Evolutionary conservation across 2,113 vertebrate genomes (phyloP), one percentile per base, ranked within the genome.

Genomic region (Megaptera novaeangliae): DNA sequence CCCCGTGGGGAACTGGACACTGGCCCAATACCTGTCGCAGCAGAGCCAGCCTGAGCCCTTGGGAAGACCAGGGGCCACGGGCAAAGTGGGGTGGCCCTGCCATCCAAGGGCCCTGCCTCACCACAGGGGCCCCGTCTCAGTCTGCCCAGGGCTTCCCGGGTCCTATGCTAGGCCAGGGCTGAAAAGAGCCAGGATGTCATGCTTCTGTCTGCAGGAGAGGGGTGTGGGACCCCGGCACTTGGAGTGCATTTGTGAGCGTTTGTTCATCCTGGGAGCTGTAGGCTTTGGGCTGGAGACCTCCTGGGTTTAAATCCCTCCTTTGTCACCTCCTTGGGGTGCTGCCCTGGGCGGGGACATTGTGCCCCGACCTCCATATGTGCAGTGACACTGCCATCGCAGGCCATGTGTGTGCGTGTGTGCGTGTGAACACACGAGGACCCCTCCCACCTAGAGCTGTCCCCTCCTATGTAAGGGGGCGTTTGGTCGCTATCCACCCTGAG

Each of bases 91-190:
- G 34, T 36, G 80, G 21, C n/a, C n/a, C 25, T 12, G 15, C 2
- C 0, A 14, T 31, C 36, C 39, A 8, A 18, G 39, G 80, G 34
- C 12, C 15, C 75, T 4, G 34, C 6, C 55, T 21, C 18, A 31
- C 14, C 17, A 7, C 2, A 1, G 34, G 4, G 36, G 10, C 6
- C 23, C 44, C 2, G 1, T 59, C 81, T 34, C 29, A 20, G 20
- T 49, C 29, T 11, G 2, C 77, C 52, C 21, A 15, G 4, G 21
- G 34, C 34, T 2, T 57, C 21, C 12, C 6, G 10, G 14, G 20
- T 13, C 13, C 39, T 23, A 0, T 21, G 29, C 4, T 3, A 1
- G 1, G 12, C 39, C 39, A 25, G 36, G 36, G 4, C 9, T 2
- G 25, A 12, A 2, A 8, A 41, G 15, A 82, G 27, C 15, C 55